Evolutionary conservation across 1,140 invertebrate genomes (phyloP).

Genomic region (Ectropis grisescens): DNA sequence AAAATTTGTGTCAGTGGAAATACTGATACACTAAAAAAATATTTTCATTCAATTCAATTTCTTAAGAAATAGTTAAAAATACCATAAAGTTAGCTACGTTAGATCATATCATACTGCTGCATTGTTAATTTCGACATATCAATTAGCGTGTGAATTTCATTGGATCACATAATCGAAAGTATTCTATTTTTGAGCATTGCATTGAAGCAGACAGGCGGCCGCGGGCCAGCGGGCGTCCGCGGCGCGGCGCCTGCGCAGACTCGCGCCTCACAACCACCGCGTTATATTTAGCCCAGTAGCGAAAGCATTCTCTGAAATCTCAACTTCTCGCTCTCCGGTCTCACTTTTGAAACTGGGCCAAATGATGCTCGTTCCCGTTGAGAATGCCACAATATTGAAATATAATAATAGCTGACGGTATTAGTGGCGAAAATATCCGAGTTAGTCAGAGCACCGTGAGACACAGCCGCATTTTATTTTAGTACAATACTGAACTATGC

Average conservation of each 20-base stretch:
- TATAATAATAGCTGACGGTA: constrained; percentile 60
- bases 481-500: constrained; percentile 54
- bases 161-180: constrained; percentile 15
- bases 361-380: constrained; percentile 54
- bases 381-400: constrained; percentile 65
- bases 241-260: neutral
- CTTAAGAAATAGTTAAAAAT: no score
- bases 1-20: no score
- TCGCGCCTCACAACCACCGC: constrained; percentile 16
- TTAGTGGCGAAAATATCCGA: constrained; percentile 56
- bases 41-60: no score
- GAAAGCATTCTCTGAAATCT: constrained; percentile 58
- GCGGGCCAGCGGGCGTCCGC: no score
- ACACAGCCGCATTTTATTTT: constrained; percentile 40
- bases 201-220: no score
- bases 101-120: no score
- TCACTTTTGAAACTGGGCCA: constrained; percentile 66
- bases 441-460: constrained; percentile 47
- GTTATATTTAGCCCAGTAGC: constrained; percentile 54
- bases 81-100: no score
- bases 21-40: no score
- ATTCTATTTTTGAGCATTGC: constrained; percentile 32
- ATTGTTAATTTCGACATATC: no score
- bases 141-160: no score
- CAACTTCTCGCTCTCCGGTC: constrained; percentile 55